phyloP scores from a whole-genome alignment of 2,113 vertebrate genomes.

The Edolisoma coerulescens region DNA sequence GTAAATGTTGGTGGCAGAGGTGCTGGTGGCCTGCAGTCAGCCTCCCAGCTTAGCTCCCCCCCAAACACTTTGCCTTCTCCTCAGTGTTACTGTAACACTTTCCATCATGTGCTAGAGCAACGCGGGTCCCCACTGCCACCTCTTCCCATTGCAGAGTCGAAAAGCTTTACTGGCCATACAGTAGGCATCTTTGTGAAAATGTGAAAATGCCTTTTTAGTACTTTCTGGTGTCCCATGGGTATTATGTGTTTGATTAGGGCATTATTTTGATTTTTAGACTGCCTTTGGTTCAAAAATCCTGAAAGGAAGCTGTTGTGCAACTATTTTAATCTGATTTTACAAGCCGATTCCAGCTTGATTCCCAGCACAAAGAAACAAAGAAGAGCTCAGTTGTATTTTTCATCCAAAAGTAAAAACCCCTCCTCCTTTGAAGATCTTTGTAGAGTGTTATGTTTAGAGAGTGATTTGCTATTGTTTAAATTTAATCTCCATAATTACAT shows the following conservation, averaged over 20 bases:
- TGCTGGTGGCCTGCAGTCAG: background rate
- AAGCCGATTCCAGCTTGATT: conserved; percentile 3
- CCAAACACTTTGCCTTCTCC: accelerated
- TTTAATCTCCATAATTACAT: conserved; percentile 31
- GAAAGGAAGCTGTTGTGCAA: conserved; percentile 54
- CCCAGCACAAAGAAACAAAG: conserved; percentile 39
- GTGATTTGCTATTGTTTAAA: conserved; percentile 48
- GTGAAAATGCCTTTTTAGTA: conserved; percentile 4
- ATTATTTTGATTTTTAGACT: conserved; percentile 43
- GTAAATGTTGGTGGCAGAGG: background rate
- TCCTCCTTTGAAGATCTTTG: conserved; percentile 7
- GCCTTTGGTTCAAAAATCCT: conserved; percentile 29
- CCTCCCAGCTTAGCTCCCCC: background rate
- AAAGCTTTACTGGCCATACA: background rate
- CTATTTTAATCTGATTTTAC: conserved; percentile 51
- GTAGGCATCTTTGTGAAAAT: background rate
- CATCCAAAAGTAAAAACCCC: background rate
- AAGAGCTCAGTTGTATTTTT: conserved; percentile 1
- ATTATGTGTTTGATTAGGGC: background rate
- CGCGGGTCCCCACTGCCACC: background rate
- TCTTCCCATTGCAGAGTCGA: background rate
- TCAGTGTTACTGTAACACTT: background rate
- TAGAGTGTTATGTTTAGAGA: conserved; percentile 24
- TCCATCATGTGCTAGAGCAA: background rate
- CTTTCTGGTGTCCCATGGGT: background rate